These are phyloP conservation scores for Butastur rufipennis DNA, from an alignment of 2,113 vertebrate genomes.

Conservation along the genomic window DNA sequence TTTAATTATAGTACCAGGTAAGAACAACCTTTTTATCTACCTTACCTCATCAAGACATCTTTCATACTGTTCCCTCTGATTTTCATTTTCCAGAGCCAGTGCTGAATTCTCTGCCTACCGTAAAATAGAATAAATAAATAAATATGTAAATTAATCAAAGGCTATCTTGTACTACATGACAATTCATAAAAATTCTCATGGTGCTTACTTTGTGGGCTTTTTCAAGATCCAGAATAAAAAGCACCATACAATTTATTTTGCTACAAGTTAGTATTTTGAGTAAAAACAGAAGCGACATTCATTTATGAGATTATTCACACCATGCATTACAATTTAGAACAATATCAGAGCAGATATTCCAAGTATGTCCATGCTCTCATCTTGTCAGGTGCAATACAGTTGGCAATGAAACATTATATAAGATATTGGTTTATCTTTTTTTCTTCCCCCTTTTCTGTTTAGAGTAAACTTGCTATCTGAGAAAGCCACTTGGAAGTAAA, in stretches of 20 bases:
- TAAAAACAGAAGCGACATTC: constrained; percentile 41
- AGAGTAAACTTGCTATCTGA: background rate
- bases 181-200: background rate
- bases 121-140: constrained; percentile 42
- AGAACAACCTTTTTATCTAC: background rate
- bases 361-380: constrained; percentile 11
- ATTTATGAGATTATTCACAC: constrained; percentile 42
- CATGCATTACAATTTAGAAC: constrained; percentile 19
- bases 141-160: constrained; percentile 49
- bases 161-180: background rate
- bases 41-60: constrained; percentile 92
- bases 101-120: constrained; percentile 86
- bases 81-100: constrained; percentile 87
- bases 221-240: constrained; percentile 41
- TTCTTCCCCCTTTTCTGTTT: background rate
- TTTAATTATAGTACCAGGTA: constrained; percentile 19
- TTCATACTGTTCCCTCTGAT: constrained; percentile 91
- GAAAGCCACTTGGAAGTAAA: background rate
- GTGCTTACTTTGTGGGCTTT: constrained; percentile 8
- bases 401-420: constrained; percentile 1
- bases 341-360: constrained; percentile 30
- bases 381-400: background rate
- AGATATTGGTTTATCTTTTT: background rate
- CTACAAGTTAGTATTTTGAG: constrained; percentile 38
- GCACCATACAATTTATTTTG: background rate